A percentile compares a stretch with the other conserved stretches of the same genome.
Evolutionary conservation across 1,140 invertebrate species (phyloP).

Genomic region (Drosophila orosa): DNA sequence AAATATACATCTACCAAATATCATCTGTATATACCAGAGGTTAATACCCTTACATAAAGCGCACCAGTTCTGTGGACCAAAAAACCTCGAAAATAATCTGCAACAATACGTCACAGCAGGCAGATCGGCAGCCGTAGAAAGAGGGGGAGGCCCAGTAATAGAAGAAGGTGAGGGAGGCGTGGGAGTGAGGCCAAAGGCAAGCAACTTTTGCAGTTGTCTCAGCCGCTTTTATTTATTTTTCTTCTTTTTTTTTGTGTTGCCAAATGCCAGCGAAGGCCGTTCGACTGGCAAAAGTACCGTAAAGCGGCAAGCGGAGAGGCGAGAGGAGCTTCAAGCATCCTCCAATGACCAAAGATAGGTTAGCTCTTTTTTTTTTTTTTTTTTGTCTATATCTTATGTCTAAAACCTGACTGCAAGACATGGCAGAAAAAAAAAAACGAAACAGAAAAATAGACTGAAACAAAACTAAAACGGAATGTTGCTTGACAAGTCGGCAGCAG

Average conservation of each 20-base stretch:
- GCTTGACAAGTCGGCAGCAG: conserved; percentile 70
- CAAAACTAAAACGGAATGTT: conserved; percentile 70
- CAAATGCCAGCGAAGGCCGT: conserved; percentile 74
- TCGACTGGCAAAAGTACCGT: conserved; percentile 71
- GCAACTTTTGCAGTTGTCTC: conserved; percentile 60
- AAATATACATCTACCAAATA: background rate
- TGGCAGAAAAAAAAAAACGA: conserved; percentile 27
- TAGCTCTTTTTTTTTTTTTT: conserved; percentile 12
- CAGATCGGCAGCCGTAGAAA: conserved; percentile 8
- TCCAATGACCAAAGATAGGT: conserved; percentile 50
- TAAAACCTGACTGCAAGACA: conserved; percentile 61
- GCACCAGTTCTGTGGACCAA: background rate
- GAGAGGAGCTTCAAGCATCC: conserved; percentile 35
- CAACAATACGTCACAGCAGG: conserved; percentile 32
- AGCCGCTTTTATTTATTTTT: conserved; percentile 17
- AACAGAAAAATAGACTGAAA: conserved; percentile 38
- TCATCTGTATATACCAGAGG: background rate
- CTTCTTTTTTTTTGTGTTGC: conserved; percentile 50
- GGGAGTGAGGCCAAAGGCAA: conserved; percentile 58
- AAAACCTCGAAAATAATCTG: conserved; percentile 32
- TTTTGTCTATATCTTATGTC: conserved; percentile 51
- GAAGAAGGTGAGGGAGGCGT: conserved; percentile 17
- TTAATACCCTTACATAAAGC: background rate
- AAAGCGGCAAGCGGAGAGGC: conserved; percentile 29
- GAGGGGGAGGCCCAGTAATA: background rate